Conservation (phyloP, 2,113 vertebrate genomes). For the Macroglossus sobrinus region DNA sequence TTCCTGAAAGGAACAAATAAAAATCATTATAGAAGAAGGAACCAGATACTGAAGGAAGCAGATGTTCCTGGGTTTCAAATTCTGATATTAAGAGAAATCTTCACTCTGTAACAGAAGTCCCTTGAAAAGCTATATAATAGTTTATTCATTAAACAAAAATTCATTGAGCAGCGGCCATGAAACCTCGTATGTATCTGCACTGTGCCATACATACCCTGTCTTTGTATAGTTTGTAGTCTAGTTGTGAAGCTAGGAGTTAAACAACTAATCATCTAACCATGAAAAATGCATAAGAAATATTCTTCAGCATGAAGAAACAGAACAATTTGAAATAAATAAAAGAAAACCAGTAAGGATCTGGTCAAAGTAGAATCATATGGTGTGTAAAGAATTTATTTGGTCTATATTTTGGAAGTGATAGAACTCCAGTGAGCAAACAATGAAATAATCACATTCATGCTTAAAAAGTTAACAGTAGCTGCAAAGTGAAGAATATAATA, state of each 20-base stretch:
- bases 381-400: background rate
- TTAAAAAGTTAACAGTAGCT: background rate
- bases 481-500: background rate
- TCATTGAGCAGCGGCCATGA: background rate
- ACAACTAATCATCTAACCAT: background rate
- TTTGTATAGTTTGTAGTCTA: background rate
- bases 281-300: background rate
- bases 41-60: background rate
- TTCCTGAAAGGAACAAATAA: slow-evolving; percentile 8
- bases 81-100: background rate
- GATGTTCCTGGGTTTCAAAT: background rate
- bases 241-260: background rate
- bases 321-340: background rate
- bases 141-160: background rate
- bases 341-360: background rate
- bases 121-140: background rate
- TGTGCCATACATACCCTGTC: background rate
- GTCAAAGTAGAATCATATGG: background rate
- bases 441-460: background rate
- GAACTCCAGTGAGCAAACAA: background rate
- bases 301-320: background rate
- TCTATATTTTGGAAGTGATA: background rate
- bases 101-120: background rate
- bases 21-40: background rate
- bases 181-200: background rate